Evolutionary conservation across 2,113 vertebrate species (phyloP).

Genomic region (Vanacampus margaritifer): DNA sequence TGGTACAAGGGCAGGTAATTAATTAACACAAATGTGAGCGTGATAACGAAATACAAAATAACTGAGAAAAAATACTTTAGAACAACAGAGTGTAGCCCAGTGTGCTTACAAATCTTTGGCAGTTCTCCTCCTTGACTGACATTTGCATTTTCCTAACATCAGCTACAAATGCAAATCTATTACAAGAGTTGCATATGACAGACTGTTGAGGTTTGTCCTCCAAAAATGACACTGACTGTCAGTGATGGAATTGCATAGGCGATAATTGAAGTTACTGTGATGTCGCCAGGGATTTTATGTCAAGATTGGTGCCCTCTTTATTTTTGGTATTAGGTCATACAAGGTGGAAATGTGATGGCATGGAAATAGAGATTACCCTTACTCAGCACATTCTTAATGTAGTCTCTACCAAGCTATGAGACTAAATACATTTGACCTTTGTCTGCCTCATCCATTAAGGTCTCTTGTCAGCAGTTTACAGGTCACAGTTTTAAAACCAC

Average conservation of each 20-base stretch:
- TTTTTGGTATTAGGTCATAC: not conserved
- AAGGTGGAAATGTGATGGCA: not conserved
- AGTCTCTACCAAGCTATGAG: not conserved
- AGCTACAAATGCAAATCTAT: not conserved
- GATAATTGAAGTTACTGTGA: not conserved
- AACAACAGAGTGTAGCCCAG: not conserved
- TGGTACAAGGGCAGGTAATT: not conserved
- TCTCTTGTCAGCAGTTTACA: not conserved
- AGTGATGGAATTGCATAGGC: not conserved
- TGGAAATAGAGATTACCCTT: not conserved
- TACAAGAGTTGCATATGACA: not conserved
- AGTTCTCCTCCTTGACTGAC: conserved; percentile 10
- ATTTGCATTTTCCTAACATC: not conserved
- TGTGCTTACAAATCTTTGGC: conserved; percentile 35
- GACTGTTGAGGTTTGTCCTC: not conserved
- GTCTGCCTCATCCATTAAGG: not conserved
- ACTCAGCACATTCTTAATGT: not conserved
- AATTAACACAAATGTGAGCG: not conserved
- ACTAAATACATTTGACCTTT: not conserved
- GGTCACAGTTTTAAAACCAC: not conserved
- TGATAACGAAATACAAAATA: too few species aligned
- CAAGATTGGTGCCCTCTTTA: not conserved
- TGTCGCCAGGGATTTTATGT: not conserved
- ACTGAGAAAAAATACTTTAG: too few species aligned
- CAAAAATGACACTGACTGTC: not conserved